phyloP scores from a whole-genome alignment of 2,113 vertebrate species.

The Siphamia tubifer region DNA sequence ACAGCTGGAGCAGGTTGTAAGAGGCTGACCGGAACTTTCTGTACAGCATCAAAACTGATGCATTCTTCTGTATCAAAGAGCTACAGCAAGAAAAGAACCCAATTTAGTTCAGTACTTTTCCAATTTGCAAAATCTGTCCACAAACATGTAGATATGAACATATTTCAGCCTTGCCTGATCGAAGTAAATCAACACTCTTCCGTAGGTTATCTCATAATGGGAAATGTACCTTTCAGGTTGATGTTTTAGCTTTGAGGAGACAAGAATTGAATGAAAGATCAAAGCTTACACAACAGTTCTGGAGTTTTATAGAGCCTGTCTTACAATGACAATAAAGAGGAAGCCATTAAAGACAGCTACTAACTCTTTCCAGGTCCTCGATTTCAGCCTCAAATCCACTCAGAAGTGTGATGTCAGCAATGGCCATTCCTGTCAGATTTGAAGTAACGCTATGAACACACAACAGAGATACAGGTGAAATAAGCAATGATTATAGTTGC shows the following conservation, averaged over 20 bases:
- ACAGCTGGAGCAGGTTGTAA: conserved; percentile 84
- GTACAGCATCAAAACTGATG: conserved; percentile 79
- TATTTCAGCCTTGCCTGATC: conserved; percentile 57
- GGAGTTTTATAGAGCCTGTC: no score
- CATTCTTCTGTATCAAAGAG: conserved; percentile 66
- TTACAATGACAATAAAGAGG: not conserved
- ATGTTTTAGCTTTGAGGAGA: conserved; percentile 54
- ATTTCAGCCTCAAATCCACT: conserved; percentile 81
- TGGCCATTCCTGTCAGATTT: conserved; percentile 84
- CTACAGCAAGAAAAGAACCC: conserved; percentile 26
- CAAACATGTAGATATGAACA: not conserved
- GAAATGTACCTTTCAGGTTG: conserved; percentile 68
- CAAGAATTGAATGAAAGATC: not conserved
- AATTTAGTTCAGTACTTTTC: not conserved
- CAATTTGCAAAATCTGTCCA: not conserved
- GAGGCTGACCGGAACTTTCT: conserved; percentile 80
- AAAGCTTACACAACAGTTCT: no score
- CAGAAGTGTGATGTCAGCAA: conserved; percentile 85
- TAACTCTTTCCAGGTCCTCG: conserved; percentile 80
- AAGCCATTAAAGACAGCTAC: not conserved
- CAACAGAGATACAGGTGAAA: not conserved
- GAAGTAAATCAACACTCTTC: conserved; percentile 76
- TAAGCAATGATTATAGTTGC: not conserved
- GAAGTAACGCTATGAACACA: conserved; percentile 56
- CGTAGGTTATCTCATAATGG: conserved; percentile 73